These are phyloP conservation scores for Scrobipalpa costella DNA, from an alignment of 2,888 invertebrate genomes.

Conservation along the genomic window DNA sequence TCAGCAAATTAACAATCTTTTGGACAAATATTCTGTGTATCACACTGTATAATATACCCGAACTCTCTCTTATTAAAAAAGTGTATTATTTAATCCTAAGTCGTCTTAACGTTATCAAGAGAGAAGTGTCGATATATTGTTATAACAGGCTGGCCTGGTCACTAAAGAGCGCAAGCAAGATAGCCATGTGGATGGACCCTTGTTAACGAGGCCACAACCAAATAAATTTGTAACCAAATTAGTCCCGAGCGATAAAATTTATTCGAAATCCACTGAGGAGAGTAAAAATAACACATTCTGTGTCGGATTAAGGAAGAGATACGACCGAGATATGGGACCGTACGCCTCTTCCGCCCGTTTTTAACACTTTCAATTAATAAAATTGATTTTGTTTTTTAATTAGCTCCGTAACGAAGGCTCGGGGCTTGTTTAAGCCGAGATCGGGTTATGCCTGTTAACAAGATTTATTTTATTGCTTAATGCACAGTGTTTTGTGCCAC, in stretches of 20 bases:
- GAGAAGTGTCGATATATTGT: slow-evolving; percentile 77
- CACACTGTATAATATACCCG: too few species aligned
- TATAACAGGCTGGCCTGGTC: slow-evolving; percentile 70
- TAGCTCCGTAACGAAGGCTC: slow-evolving; percentile 74
- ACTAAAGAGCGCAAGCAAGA: slow-evolving; percentile 75
- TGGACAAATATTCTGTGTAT: too few species aligned
- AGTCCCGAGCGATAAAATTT: slow-evolving; percentile 80
- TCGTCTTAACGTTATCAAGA: slow-evolving; percentile 79
- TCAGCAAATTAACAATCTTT: too few species aligned
- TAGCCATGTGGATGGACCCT: slow-evolving; percentile 76
- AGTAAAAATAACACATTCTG: slow-evolving; percentile 81
- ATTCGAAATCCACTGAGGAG: slow-evolving; percentile 78
- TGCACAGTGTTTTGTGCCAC: slow-evolving; percentile 67
- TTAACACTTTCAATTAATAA: slow-evolving; percentile 82
- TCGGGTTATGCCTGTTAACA: slow-evolving; percentile 73
- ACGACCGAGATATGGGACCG: slow-evolving; percentile 72
- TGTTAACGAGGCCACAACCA: slow-evolving; percentile 79
- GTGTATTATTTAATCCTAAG: slow-evolving; percentile 78
- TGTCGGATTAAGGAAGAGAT: slow-evolving; percentile 80
- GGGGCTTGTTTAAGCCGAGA: slow-evolving; percentile 69
- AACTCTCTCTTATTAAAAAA: slow-evolving; percentile 48
- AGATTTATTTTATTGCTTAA: slow-evolving; percentile 79
- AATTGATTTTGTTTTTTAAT: slow-evolving; percentile 82
- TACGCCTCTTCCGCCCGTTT: slow-evolving; percentile 78
- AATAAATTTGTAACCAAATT: slow-evolving; percentile 82